Evolutionary conservation across 1,140 invertebrate genomes (phyloP).

Genomic region (Stegodyphus dumicola): DNA sequence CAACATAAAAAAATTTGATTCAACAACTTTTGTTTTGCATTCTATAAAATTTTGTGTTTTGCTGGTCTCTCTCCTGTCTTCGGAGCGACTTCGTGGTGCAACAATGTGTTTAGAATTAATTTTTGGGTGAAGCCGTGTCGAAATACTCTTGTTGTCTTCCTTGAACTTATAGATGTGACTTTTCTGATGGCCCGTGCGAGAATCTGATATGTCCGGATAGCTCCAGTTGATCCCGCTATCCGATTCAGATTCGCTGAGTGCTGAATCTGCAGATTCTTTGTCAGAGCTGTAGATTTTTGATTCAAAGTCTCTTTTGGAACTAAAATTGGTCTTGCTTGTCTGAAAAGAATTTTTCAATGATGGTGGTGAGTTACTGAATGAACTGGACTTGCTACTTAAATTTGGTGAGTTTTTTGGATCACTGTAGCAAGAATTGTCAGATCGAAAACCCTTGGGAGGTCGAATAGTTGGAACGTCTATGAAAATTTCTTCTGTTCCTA

Average conservation of each 20-base stretch:
- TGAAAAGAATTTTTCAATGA: slow-evolving; percentile 17
- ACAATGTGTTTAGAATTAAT: slow-evolving; percentile 1
- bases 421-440: slow-evolving; percentile 1
- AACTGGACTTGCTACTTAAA: slow-evolving; percentile 22
- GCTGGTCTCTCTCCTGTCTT: slow-evolving; percentile 28
- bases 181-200: neutral
- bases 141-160: slow-evolving; percentile 11
- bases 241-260: slow-evolving; percentile 55
- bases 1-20: slow-evolving; percentile 44
- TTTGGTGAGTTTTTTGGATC: slow-evolving; percentile 22
- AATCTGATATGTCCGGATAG: slow-evolving; percentile 40
- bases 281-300: slow-evolving; percentile 1
- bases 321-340: neutral
- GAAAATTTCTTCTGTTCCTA: slow-evolving; percentile 62
- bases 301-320: slow-evolving; percentile 17
- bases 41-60: slow-evolving; percentile 14
- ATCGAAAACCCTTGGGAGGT: slow-evolving; percentile 56
- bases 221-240: slow-evolving; percentile 51
- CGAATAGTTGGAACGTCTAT: slow-evolving; percentile 63
- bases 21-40: slow-evolving; percentile 49
- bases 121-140: neutral
- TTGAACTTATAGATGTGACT: neutral
- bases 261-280: slow-evolving; percentile 49
- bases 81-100: slow-evolving; percentile 34
- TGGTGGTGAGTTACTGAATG: neutral